Evolutionary conservation across 2,888 invertebrate species (phyloP).

Genomic region (Melanchra persicariae): DNA sequence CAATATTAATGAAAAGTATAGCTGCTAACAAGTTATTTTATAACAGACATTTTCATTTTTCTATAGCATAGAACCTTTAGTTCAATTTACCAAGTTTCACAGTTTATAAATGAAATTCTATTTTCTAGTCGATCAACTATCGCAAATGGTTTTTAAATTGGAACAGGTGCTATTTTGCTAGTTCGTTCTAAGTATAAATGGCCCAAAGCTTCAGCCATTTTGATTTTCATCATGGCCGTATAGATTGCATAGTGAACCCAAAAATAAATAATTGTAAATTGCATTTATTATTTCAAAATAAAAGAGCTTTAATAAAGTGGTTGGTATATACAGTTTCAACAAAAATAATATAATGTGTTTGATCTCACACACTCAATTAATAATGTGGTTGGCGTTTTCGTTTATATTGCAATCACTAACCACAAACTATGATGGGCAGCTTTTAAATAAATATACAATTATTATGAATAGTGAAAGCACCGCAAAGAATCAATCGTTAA

Average conservation of each 20-base stretch:
- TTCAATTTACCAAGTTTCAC: neutral
- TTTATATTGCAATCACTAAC: neutral
- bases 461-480: slow-evolving; percentile 6
- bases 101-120: slow-evolving; percentile 10
- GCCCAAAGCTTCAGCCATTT: neutral
- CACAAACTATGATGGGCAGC: neutral
- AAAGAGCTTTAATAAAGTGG: neutral
- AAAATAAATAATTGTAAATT: neutral
- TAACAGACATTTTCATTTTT: neutral
- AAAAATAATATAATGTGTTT: neutral
- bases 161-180: neutral
- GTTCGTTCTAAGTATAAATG: neutral
- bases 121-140: slow-evolving; percentile 8
- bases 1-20: neutral
- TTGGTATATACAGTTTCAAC: neutral
- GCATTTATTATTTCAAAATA: neutral
- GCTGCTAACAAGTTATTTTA: neutral
- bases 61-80: neutral
- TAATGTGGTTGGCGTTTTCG: neutral
- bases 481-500: neutral
- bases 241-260: neutral
- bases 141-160: slow-evolving; percentile 11
- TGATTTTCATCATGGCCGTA: neutral
- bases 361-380: slow-evolving; percentile 16
- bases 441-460: neutral